Evolutionary conservation across 1,140 invertebrate species (phyloP).

Genomic region (Oedothorax gibbosus): DNA sequence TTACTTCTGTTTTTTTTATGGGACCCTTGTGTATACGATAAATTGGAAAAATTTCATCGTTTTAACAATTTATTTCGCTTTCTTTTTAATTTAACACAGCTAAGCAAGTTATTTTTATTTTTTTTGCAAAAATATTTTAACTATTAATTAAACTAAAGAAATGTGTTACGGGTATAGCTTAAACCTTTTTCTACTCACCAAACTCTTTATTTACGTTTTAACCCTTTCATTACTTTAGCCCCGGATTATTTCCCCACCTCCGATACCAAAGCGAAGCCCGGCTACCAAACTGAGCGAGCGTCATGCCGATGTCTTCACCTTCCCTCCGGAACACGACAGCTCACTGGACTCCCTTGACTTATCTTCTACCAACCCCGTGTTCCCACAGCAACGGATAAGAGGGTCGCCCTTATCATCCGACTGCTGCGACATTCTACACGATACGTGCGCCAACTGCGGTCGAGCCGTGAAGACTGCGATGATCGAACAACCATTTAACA

Average conservation of each 20-base stretch:
- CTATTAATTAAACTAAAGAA: no score
- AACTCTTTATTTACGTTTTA: neutral
- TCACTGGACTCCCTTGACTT: conserved; percentile 39
- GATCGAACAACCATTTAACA: neutral
- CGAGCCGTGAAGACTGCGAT: neutral
- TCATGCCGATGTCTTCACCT: conserved; percentile 3
- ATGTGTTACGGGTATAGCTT: no score
- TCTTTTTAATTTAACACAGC: no score
- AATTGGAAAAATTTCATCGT: no score
- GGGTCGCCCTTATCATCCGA: neutral
- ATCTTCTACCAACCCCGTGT: neutral
- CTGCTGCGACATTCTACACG: neutral
- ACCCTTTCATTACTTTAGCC: neutral
- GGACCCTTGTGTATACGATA: no score
- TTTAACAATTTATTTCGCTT: no score
- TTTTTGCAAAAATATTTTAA: no score
- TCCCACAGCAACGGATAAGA: conserved; percentile 2
- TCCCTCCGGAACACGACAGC: conserved; percentile 16
- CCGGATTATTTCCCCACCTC: conserved; percentile 28
- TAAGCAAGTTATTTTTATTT: no score
- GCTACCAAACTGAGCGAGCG: conserved; percentile 31
- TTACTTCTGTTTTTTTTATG: no score
- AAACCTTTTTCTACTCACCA: no score
- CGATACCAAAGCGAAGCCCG: conserved; percentile 50
- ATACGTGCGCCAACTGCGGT: conserved; percentile 24